Percentiles rank a stretch among this genome's conserved stretches.
phyloP scores from a whole-genome alignment of 2,888 invertebrate species.

The Pachydiplax longipennis region DNA sequence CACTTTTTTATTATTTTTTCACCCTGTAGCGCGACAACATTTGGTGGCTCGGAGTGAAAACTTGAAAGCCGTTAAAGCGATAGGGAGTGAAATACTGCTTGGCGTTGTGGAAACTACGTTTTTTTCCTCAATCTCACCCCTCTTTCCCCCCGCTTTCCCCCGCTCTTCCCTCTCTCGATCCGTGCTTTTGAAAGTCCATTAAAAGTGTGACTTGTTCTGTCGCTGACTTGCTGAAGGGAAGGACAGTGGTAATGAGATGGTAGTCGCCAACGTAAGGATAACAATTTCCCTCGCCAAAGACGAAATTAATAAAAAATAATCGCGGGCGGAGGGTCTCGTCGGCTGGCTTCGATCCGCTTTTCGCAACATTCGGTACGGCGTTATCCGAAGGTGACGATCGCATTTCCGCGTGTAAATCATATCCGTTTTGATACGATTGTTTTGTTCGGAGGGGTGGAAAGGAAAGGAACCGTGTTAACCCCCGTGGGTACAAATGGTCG shows the following conservation, averaged over 20 bases:
- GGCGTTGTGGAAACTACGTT: not conserved
- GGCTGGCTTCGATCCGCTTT: not conserved
- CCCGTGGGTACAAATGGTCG: not conserved
- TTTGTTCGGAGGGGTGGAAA: not conserved
- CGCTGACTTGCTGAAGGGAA: not conserved
- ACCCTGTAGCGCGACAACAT: not conserved
- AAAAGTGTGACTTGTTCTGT: not conserved
- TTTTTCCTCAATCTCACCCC: not conserved
- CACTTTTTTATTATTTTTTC: not conserved
- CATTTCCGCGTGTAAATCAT: not conserved
- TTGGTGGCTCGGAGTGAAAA: not conserved
- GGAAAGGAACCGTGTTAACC: not conserved
- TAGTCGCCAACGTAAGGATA: not conserved
- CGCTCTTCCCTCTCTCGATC: not conserved
- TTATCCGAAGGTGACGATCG: not conserved
- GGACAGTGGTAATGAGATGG: not conserved
- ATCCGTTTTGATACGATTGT: not conserved
- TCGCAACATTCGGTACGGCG: not conserved
- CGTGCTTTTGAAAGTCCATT: not conserved
- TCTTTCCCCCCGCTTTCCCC: too few species aligned
- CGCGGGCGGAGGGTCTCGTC: too few species aligned
- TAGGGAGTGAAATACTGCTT: not conserved
- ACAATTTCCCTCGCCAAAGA: not conserved
- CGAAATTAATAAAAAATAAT: too few species aligned
- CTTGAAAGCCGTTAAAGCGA: not conserved